Conservation (phyloP, 2,888 invertebrate species). For the Coronaproctus castanopsis region DNA sequence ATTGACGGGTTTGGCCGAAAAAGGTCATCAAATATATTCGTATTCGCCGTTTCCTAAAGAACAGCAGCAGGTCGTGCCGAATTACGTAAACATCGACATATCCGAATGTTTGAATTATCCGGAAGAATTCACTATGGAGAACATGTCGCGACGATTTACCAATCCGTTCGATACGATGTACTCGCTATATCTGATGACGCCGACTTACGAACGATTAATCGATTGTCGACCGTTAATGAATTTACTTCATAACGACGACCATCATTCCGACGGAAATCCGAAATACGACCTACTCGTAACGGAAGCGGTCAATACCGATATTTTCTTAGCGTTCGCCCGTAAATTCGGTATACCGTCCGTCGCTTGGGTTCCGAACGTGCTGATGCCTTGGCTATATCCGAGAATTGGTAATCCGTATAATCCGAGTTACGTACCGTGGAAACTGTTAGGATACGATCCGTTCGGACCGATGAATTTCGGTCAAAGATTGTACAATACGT, state of each 20-base stretch:
- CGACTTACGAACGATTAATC: neutral
- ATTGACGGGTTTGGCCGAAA: conserved; percentile 1
- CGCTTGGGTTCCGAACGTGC: conserved; percentile 15
- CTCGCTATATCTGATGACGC: neutral
- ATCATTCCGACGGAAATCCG: too few relatives aligned
- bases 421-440: conserved; percentile 16
- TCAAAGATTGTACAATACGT: neutral
- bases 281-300: conserved; percentile 16
- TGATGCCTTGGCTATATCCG: conserved; percentile 17
- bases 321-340: conserved; percentile 16
- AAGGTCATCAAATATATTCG: conserved; percentile 7
- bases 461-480: conserved; percentile 3
- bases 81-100: conserved; percentile 1
- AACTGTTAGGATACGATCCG: neutral
- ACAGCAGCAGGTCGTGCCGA: neutral
- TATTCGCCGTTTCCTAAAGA: conserved; percentile 6
- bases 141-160: neutral
- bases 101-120: neutral
- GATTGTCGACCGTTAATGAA: neutral
- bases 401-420: conserved; percentile 18
- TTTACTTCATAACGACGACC: neutral
- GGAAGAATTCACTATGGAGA: neutral
- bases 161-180: neutral
- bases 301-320: conserved; percentile 19
- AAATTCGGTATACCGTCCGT: conserved; percentile 17